A percentile compares a stretch with the other conserved stretches of the same genome.
These are phyloP conservation scores for Thymelicus sylvestris DNA, from an alignment of 2,888 invertebrate genomes.

Conservation along the genomic window DNA sequence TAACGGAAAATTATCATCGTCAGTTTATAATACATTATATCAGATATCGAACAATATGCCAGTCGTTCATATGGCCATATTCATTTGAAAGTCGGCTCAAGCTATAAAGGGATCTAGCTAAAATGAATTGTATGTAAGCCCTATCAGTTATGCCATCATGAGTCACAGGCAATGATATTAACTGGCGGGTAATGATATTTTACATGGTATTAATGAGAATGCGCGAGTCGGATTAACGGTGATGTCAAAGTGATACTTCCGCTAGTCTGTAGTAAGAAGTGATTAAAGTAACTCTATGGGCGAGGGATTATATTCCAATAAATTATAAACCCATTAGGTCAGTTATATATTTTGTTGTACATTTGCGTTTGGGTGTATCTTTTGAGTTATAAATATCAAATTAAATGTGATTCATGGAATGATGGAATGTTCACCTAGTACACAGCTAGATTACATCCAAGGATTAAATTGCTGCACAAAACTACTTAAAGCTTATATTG, in stretches of 20 bases:
- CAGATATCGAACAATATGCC: neutral
- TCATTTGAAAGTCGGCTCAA: neutral
- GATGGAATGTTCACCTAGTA: too few relatives aligned
- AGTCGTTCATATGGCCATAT: neutral
- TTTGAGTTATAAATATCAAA: too few relatives aligned
- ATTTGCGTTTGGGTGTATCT: too few relatives aligned
- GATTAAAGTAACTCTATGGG: conserved; percentile 8
- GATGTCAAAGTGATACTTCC: conserved; percentile 32
- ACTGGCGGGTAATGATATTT: conserved; percentile 29
- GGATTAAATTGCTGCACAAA: too few relatives aligned
- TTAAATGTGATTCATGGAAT: too few relatives aligned
- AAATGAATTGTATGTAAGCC: conserved; percentile 16
- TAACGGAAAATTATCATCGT: neutral
- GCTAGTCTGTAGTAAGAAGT: conserved; percentile 7
- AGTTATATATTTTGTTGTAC: too few relatives aligned
- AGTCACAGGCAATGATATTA: conserved; percentile 21
- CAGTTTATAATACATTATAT: neutral
- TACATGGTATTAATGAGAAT: conserved; percentile 31
- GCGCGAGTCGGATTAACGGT: conserved; percentile 30
- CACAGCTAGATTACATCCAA: too few relatives aligned
- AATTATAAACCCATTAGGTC: too few relatives aligned
- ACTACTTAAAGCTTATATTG: too few relatives aligned
- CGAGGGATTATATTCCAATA: conserved; percentile 3
- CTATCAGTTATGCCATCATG: conserved; percentile 25
- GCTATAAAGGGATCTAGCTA: conserved; percentile 6